Base-by-base conservation (phyloP, 2,888 invertebrate genomes). In the Argyresthia albistria region DNA sequence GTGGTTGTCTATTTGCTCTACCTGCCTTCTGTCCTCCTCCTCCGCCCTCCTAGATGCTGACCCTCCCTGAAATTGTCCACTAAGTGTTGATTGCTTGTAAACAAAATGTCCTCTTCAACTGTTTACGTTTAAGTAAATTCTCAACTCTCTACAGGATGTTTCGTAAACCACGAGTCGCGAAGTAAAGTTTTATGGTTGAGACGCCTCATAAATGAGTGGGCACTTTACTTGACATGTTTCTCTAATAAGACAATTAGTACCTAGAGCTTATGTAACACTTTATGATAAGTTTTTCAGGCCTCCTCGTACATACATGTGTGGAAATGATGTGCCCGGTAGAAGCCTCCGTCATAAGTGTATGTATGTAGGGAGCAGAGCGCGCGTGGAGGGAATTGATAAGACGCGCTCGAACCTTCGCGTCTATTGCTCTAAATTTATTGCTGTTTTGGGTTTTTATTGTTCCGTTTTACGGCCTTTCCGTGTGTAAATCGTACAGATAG, bases 401-500 rank as follows among this genome's bases (percentile, higher is more conserved):
- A 80, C 79, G 69, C 72, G 79, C 76, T 81, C 77, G 78, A 86
- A 82, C 87, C 87, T 87, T 83, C 79, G 86, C 87, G 80, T 83
- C 86, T 86, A 86, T 87, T 86, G 83, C 84, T 79, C 70, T 76
- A 84, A 88, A 88, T 88, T 88, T 88, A 88, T 88, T 81, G 82
- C 86, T 88, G 88, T 88, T 88, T 88, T 88, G 88, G 87, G 87
- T 88, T 88, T 88, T 88, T 88, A 88, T 88, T 88, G 88, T 88
- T 88, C 82, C 83, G 86, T 86, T 88, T 88, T 88, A 88, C 83
- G 82, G 82, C 87, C 81, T 83, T 72, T 74, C 74, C 83, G 80
- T 79, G 70, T 80, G 86, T 87, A 87, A 87, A 87, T 86, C 80
- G 80, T 76, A 77, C 73, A 84, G 87, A 84, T 86, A 87, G 78